Evolutionary conservation across 2,888 invertebrate genomes (phyloP), one percentile per base, ranked within the genome.

Genomic region (Cyclophora punctaria): DNA sequence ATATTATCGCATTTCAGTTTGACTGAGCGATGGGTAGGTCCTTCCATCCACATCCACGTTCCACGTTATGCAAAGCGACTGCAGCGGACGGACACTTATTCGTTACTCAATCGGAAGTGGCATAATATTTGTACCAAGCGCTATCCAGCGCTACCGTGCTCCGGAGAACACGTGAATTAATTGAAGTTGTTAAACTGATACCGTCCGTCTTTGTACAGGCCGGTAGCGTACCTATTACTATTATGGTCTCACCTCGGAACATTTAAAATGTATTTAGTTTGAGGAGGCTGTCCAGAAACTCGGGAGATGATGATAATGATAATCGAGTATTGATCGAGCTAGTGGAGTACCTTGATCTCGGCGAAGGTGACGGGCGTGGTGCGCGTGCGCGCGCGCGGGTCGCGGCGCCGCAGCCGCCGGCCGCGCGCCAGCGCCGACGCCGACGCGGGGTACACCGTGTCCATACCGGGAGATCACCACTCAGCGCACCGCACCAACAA

Each of bases 321-420:
- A 20, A 20, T 35, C 6, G 33, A 34, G n/a, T 43, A 5, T 40
- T 7, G 20, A 20, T 20, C 20, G 20, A 20, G 20, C 20, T 20
- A 20, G 20, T 20, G 20, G 20, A 20, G 4, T 42, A 91, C 92
- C 89, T 92, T 91, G 60, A 94, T 94, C 83, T 94, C 94, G 43
- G 93, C 92, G 76, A 94, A 94, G 45, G 94, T 94, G 59, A 94
- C 92, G 2, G 94, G 93, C 73, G 92, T 92, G 41, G 94, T 93
- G 62, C 92, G 89, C 69, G 91, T 92, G 46, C 93, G 80, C 50
- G 59, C 88, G 66, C 75, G 71, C 53, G 60, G 69, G 57, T 55
- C 69, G 52, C 59, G 64, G 52, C 64, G 62, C 58, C 71, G 71
- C 63, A 66, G 87, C 48, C 81, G 75, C 3, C 80, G 61, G 80